Percentiles rank a stretch among this genome's conserved stretches.
Evolutionary conservation across 2,888 invertebrate species (phyloP).

Genomic region (Dinocampus coccinellae): DNA sequence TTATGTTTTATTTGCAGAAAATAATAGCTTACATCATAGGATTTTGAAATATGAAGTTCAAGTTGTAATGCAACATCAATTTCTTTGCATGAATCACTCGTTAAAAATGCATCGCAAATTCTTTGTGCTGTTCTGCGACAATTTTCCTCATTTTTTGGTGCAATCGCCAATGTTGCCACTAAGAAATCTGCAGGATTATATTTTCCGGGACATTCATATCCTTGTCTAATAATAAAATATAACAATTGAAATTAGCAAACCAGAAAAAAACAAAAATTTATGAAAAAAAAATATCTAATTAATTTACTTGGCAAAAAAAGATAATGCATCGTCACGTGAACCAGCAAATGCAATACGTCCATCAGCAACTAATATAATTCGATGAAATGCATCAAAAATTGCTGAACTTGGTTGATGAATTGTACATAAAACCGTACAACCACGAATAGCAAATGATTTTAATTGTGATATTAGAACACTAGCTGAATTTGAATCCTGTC

Average conservation of each 20-base stretch:
- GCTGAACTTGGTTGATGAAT: conserved; percentile 96
- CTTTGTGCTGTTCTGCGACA: conserved; percentile 79
- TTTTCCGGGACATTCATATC: conserved; percentile 82
- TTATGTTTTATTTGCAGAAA: background rate
- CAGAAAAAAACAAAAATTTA: conserved; percentile 9
- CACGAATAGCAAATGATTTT: conserved; percentile 78
- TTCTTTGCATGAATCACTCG: conserved; percentile 83
- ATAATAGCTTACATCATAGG: conserved; percentile 69
- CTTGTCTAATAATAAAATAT: conserved; percentile 72
- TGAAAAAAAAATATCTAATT: background rate
- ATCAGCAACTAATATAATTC: conserved; percentile 84
- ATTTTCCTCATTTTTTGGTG: conserved; percentile 82
- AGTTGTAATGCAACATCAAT: conserved; percentile 81
- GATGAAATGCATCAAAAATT: conserved; percentile 86
- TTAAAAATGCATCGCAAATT: conserved; percentile 84
- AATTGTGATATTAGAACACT: conserved; percentile 83
- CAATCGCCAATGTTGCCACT: conserved; percentile 84
- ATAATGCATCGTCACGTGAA: conserved; percentile 74
- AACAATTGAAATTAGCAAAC: no score
- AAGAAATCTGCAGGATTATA: conserved; percentile 94
- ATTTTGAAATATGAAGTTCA: conserved; percentile 77
- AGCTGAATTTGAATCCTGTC: conserved; percentile 92
- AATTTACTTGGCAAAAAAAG: conserved; percentile 79
- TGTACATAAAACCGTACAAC: conserved; percentile 90
- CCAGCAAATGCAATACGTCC: conserved; percentile 91